Percentiles rank a stretch among this genome's conserved stretches.
Evolutionary conservation across 2,113 vertebrate species (phyloP).

Genomic region (Carassius gibelio): DNA sequence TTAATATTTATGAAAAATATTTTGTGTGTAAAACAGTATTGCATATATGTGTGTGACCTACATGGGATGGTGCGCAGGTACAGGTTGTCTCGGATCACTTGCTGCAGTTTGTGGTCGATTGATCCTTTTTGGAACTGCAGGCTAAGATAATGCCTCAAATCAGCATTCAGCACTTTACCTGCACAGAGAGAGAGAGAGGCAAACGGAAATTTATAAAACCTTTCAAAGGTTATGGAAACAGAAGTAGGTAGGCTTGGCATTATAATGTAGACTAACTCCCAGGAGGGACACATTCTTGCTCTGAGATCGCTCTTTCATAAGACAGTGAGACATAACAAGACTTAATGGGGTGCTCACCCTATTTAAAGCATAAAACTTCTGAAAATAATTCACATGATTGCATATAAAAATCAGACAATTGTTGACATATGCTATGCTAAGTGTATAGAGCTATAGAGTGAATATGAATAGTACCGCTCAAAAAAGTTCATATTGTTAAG

Average conservation of each 20-base stretch:
- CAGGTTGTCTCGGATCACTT: conserved; percentile 97
- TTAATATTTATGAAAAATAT: too few relatives aligned
- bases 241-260: not conserved
- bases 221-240: conserved; percentile 13
- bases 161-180: conserved; percentile 98
- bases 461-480: not conserved
- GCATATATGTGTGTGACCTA: conserved; percentile 70
- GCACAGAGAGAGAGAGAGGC: conserved; percentile 52
- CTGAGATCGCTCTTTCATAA: not conserved
- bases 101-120: conserved; percentile 95
- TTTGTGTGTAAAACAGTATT: too few relatives aligned
- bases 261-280: not conserved
- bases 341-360: not conserved
- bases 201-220: not conserved
- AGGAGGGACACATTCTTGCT: not conserved
- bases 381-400: not conserved
- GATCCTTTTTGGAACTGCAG: conserved; percentile 98
- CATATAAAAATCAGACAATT: not conserved
- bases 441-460: not conserved
- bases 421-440: not conserved
- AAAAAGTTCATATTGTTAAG: not conserved
- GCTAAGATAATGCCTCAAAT: conserved; percentile 96
- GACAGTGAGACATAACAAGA: not conserved
- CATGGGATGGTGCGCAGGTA: conserved; percentile 98
- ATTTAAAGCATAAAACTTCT: not conserved